Conservation (phyloP, 2,888 invertebrate species). For the Osmoderma eremita region DNA sequence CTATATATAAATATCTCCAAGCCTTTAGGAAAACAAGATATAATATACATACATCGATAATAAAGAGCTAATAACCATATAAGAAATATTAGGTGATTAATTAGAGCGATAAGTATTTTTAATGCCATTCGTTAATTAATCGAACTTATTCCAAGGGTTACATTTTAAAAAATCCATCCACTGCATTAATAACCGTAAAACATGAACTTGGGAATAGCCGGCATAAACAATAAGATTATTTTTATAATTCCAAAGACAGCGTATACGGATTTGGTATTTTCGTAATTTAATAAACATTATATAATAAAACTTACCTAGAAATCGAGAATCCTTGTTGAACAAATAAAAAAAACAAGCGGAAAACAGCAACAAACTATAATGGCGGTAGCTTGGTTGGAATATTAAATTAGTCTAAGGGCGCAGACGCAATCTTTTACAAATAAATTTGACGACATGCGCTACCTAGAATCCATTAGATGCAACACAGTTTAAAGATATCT, state of each 20-base stretch:
- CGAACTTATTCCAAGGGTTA: too few species aligned
- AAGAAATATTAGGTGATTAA: too few species aligned
- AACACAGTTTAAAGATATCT: background rate
- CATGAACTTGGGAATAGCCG: slow-evolving; percentile 31
- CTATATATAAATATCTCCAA: too few species aligned
- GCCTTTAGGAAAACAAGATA: too few species aligned
- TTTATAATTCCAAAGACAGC: background rate
- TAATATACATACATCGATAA: too few species aligned
- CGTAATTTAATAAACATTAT: slow-evolving; percentile 2
- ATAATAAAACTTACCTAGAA: slow-evolving; percentile 43
- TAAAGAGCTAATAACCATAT: too few species aligned
- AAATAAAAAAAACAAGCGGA: slow-evolving; percentile 43
- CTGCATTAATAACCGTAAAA: slow-evolving; percentile 13
- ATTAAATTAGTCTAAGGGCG: slow-evolving; percentile 42
- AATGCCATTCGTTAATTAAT: too few species aligned
- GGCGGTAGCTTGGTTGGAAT: slow-evolving; percentile 48
- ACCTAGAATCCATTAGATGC: slow-evolving; percentile 5
- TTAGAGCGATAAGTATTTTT: too few species aligned
- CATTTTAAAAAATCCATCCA: slow-evolving; percentile 4
- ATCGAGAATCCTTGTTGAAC: slow-evolving; percentile 38
- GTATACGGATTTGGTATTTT: background rate
- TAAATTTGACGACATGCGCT: background rate
- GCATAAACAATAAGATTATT: slow-evolving; percentile 21
- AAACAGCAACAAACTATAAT: slow-evolving; percentile 47
- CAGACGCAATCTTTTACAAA: slow-evolving; percentile 20